Conservation (phyloP, 2,113 vertebrate species). For the Asarcornis scutulata region DNA sequence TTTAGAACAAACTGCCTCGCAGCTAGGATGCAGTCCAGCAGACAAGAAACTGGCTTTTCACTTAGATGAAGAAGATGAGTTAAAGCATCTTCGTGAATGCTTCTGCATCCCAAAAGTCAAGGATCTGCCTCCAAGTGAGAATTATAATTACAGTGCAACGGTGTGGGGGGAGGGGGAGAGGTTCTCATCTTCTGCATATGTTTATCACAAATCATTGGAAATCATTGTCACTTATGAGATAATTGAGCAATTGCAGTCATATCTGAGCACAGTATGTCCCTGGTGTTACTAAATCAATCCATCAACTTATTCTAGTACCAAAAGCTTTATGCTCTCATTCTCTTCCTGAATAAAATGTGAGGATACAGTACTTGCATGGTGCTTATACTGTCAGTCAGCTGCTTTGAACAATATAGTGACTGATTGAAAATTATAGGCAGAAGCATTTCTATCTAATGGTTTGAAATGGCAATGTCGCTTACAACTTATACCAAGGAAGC, state of each 20-base stretch:
- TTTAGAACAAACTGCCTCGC: conserved; percentile 70
- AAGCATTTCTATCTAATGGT: conserved; percentile 54
- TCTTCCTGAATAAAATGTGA: conserved; percentile 27
- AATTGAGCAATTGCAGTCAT: conserved; percentile 46
- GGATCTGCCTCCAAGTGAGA: conserved; percentile 88
- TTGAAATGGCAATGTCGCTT: background rate
- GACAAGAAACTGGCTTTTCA: conserved; percentile 80
- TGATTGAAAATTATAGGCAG: conserved; percentile 77
- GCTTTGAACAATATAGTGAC: conserved; percentile 70
- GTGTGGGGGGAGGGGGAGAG: background rate
- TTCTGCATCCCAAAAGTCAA: conserved; percentile 87
- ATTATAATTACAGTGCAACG: background rate
- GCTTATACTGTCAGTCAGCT: conserved; percentile 69
- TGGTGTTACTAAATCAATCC: conserved; percentile 63
- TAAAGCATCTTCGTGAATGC: conserved; percentile 79
- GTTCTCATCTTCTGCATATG: background rate
- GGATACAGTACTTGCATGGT: conserved; percentile 25
- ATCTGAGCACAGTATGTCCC: conserved; percentile 50
- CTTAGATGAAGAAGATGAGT: conserved; percentile 85
- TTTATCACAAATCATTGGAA: conserved; percentile 57
- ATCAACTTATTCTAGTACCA: conserved; percentile 41
- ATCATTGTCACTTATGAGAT: conserved; percentile 33
- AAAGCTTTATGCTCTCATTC: conserved; percentile 38
- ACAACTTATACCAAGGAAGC: background rate
- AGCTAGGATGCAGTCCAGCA: conserved; percentile 76